Percentiles rank a stretch among this genome's conserved stretches.
These are phyloP conservation scores for Elephantulus edwardii DNA, from an alignment of 2,113 vertebrate species.

Conservation along the genomic window DNA sequence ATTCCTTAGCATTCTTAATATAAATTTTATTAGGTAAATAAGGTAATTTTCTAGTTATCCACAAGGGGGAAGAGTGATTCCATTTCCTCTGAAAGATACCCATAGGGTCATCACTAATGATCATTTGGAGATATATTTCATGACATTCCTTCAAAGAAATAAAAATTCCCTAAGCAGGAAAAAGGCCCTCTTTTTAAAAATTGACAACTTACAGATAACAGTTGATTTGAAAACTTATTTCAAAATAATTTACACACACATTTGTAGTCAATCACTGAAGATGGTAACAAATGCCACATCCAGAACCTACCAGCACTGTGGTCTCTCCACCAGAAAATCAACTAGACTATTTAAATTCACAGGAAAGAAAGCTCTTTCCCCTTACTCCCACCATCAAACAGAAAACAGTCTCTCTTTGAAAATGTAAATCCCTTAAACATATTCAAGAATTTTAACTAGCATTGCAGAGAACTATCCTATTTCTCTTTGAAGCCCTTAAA, in stretches of 20 bases:
- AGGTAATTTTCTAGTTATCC: slow-evolving; percentile 35
- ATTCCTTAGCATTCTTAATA: not conserved
- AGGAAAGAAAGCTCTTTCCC: not conserved
- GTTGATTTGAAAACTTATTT: slow-evolving; percentile 50
- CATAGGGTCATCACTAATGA: slow-evolving; percentile 22
- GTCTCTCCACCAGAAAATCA: slow-evolving; percentile 54
- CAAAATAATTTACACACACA: slow-evolving; percentile 19
- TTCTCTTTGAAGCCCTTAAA: slow-evolving; percentile 72
- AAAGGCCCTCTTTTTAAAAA: not conserved
- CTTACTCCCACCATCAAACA: slow-evolving; percentile 69
- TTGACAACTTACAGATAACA: slow-evolving; percentile 67
- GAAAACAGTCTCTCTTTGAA: slow-evolving; percentile 75
- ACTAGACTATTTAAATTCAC: slow-evolving; percentile 71
- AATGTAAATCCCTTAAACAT: slow-evolving; percentile 71
- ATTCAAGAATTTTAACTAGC: slow-evolving; percentile 76
- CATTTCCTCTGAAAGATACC: slow-evolving; percentile 29
- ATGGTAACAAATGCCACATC: slow-evolving; percentile 54
- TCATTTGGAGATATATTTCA: slow-evolving; percentile 32
- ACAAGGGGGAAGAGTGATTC: slow-evolving; percentile 69
- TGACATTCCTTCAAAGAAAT: slow-evolving; percentile 41
- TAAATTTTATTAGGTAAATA: not conserved
- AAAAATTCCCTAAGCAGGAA: not conserved
- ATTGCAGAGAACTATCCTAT: slow-evolving; percentile 67
- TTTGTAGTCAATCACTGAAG: not conserved
- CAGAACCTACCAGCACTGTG: slow-evolving; percentile 21